A percentile compares a stretch with the other conserved stretches of the same genome.
phyloP scores from a whole-genome alignment of 2,797 vertebrate species.

The Euthynnus affinis region DNA sequence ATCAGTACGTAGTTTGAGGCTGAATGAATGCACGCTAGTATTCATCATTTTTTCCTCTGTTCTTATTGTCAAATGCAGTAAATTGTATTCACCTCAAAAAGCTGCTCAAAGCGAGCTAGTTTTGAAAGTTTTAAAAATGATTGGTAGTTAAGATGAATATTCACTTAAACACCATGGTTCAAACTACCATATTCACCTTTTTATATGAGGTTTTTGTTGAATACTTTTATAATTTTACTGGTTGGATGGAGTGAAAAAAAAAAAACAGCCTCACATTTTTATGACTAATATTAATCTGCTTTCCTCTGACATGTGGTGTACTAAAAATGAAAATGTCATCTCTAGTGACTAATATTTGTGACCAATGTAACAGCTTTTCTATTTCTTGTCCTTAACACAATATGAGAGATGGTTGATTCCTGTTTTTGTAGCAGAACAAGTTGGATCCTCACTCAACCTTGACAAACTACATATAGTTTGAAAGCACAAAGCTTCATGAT shows the following conservation, averaged over 20 bases:
- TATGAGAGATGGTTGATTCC: no score
- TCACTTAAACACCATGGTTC: neutral
- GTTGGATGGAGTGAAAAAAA: neutral
- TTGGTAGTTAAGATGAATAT: neutral
- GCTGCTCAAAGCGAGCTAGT: neutral
- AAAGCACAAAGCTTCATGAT: neutral
- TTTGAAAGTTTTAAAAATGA: neutral
- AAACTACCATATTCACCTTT: no score
- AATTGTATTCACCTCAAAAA: no score
- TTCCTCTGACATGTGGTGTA: neutral
- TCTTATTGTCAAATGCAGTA: neutral
- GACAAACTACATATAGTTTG: neutral
- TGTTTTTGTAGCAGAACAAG: no score
- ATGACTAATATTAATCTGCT: neutral
- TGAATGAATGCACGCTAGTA: neutral
- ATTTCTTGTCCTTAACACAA: no score
- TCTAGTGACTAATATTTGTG: neutral
- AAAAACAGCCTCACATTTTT: neutral
- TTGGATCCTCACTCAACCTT: no score
- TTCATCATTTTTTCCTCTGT: neutral
- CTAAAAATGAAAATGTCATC: neutral
- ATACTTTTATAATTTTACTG: neutral
- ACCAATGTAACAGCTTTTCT: no score
- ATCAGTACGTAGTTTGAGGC: conserved; percentile 2
- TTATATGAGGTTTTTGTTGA: neutral